Percentiles rank a stretch among this genome's conserved stretches.
phyloP scores from a whole-genome alignment of 2,888 invertebrate genomes.

The Hirtodrosophila cameraria region DNA sequence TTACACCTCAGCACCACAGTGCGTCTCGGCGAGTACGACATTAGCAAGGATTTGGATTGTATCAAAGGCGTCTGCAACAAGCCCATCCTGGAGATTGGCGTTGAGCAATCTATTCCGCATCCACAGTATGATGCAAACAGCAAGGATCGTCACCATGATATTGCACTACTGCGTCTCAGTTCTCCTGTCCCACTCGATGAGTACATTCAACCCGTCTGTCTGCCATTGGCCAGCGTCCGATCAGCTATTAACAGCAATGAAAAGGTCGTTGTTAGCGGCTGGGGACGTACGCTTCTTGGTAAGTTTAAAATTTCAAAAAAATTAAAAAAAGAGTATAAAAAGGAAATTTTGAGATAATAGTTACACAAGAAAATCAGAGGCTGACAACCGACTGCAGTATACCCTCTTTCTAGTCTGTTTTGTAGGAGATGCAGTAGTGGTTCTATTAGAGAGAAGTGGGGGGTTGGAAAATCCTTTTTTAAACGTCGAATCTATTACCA shows the following conservation, averaged over 20 bases:
- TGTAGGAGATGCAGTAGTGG: too few species aligned
- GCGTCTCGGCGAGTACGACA: slow-evolving; percentile 83
- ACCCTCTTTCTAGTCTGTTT: too few species aligned
- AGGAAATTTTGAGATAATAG: too few species aligned
- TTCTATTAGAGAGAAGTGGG: too few species aligned
- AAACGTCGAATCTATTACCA: too few species aligned
- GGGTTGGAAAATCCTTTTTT: too few species aligned
- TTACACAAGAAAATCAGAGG: too few species aligned
- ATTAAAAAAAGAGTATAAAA: too few species aligned
- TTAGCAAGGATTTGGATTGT: slow-evolving; percentile 77
- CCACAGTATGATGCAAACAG: slow-evolving; percentile 86
- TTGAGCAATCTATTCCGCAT: slow-evolving; percentile 88
- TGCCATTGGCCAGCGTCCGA: slow-evolving; percentile 84
- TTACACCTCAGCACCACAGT: slow-evolving; percentile 46
- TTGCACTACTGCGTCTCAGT: slow-evolving; percentile 88
- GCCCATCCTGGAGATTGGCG: slow-evolving; percentile 86
- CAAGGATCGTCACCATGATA: slow-evolving; percentile 88
- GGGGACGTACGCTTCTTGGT: slow-evolving; percentile 86
- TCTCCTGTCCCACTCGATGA: slow-evolving; percentile 85
- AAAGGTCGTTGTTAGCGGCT: slow-evolving; percentile 86
- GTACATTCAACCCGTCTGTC: slow-evolving; percentile 87
- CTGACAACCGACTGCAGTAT: too few species aligned
- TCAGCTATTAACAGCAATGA: slow-evolving; percentile 81
- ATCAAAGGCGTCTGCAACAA: slow-evolving; percentile 86
- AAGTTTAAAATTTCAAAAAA: slow-evolving; percentile 9